phyloP scores from a whole-genome alignment of 2,797 vertebrate species.

The Gymnothorax reevesii region DNA sequence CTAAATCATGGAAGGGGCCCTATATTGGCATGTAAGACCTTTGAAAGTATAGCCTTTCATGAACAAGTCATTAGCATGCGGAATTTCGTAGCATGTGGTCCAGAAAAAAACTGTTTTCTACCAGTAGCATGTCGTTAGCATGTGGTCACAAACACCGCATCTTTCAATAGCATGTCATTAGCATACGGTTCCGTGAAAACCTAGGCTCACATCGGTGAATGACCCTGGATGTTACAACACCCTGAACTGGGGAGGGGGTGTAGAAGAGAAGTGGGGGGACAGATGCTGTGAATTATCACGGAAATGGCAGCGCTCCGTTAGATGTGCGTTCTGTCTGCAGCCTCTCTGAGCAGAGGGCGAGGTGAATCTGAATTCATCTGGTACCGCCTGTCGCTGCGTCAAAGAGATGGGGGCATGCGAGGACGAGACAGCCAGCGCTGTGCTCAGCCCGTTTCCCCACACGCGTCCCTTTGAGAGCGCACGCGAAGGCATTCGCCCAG shows the following conservation, averaged over 20 bases:
- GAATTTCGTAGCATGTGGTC: too few relatives aligned
- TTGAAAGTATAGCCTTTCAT: not conserved
- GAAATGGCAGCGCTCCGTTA: not conserved
- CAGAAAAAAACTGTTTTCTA: too few relatives aligned
- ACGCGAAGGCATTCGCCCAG: not conserved
- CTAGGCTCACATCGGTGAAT: too few relatives aligned
- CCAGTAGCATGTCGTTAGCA: too few relatives aligned
- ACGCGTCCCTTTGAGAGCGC: not conserved
- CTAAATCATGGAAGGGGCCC: too few relatives aligned
- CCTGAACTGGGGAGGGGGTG: too few relatives aligned
- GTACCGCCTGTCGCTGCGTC: not conserved
- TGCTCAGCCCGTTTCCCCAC: slow-evolving; percentile 27
- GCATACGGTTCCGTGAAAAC: too few relatives aligned
- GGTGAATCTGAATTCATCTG: slow-evolving; percentile 6
- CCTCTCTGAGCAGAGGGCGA: not conserved
- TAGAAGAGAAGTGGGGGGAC: not conserved
- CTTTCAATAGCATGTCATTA: too few relatives aligned
- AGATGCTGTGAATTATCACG: not conserved
- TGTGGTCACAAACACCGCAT: too few relatives aligned
- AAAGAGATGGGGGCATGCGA: slow-evolving; percentile 54
- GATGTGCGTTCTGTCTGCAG: slow-evolving; percentile 4
- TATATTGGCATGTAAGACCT: too few relatives aligned
- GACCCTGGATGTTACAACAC: not conserved
- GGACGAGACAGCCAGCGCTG: slow-evolving; percentile 58
- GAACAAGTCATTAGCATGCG: not conserved